Evolutionary conservation across 2,113 vertebrate species (phyloP).

Genomic region (Toxostoma redivivum): DNA sequence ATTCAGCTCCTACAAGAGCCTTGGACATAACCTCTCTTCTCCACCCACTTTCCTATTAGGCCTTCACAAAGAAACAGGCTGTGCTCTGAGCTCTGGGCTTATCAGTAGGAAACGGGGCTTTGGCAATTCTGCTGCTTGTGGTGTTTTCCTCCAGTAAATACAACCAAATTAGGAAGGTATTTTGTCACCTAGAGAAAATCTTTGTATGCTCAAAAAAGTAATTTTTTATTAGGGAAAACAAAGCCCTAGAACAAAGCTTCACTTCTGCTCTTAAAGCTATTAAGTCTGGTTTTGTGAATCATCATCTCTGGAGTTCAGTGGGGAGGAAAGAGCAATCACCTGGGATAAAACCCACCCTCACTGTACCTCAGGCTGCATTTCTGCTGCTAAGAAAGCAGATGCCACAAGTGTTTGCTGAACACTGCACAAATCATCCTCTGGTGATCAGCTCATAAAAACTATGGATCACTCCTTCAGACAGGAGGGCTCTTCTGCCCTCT

Average conservation of each 20-base stretch:
- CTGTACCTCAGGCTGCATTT: neutral
- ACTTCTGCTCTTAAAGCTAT: neutral
- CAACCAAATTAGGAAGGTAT: neutral
- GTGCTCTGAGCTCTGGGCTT: neutral
- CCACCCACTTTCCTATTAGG: neutral
- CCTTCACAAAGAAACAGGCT: constrained; percentile 2
- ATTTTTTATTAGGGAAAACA: neutral
- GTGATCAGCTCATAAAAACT: neutral
- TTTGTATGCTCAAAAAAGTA: neutral
- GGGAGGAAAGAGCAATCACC: neutral
- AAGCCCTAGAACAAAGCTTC: neutral
- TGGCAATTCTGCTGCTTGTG: neutral
- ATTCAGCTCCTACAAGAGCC: neutral
- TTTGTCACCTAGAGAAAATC: neutral
- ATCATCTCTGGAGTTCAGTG: neutral
- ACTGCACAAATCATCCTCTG: neutral
- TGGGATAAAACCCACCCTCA: neutral
- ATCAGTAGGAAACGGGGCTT: constrained; percentile 13
- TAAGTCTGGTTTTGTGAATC: neutral
- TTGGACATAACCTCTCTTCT: constrained; percentile 3
- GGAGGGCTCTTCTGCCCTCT: neutral
- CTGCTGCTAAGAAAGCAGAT: neutral
- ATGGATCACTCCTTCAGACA: neutral
- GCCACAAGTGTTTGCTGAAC: neutral
- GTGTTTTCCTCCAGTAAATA: neutral